A percentile compares a stretch with the other conserved stretches of the same genome.
phyloP scores from a whole-genome alignment of 2,888 invertebrate species.

The Microctonus hyperodae region DNA sequence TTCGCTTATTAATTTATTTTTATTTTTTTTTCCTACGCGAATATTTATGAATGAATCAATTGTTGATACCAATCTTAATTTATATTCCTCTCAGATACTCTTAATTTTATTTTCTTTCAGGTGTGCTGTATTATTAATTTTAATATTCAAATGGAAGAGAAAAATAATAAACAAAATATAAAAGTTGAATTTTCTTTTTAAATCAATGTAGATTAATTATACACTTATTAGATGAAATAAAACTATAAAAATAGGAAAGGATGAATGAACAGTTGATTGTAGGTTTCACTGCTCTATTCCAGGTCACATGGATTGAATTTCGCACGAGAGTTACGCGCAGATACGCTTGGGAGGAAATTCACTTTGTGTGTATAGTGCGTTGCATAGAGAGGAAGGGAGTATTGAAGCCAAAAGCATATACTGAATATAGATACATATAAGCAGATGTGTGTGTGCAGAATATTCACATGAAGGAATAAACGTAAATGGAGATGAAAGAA shows the following conservation, averaged over 20 bases:
- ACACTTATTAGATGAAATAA: too few relatives aligned
- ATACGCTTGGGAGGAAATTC: conserved; percentile 24
- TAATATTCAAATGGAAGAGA: too few relatives aligned
- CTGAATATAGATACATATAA: neutral
- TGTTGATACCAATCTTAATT: too few relatives aligned
- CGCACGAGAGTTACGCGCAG: neutral
- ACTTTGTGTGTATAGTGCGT: conserved; percentile 24
- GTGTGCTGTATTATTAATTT: neutral
- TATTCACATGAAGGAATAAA: neutral
- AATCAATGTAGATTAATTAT: too few relatives aligned
- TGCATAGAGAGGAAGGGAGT: conserved; percentile 1
- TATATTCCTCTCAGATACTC: neutral
- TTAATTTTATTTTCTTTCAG: neutral
- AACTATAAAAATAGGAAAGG: neutral
- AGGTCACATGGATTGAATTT: conserved; percentile 24
- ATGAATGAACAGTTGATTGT: conserved; percentile 24
- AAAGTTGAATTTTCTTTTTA: too few relatives aligned
- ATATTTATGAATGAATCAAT: neutral
- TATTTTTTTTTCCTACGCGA: neutral
- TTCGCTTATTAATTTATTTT: neutral
- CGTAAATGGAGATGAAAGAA: neutral
- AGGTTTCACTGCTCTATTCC: conserved; percentile 1
- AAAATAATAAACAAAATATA: too few relatives aligned
- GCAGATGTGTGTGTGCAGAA: too few relatives aligned
- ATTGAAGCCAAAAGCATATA: neutral